Evolutionary conservation across 2,113 vertebrate species (phyloP), one percentile per base, ranked within the genome.

Genomic region (Pollimyrus isidori): DNA sequence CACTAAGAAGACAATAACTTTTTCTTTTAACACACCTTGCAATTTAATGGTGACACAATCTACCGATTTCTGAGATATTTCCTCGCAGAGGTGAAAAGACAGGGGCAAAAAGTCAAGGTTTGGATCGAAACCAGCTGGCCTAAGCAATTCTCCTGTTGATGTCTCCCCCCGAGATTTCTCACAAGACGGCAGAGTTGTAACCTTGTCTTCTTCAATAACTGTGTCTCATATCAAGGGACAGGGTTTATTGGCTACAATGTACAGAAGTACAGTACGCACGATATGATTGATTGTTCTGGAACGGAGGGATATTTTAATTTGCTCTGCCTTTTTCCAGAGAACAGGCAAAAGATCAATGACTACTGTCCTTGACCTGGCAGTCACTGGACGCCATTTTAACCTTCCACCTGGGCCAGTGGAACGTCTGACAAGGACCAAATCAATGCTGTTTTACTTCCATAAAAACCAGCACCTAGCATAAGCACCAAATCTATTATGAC

Each of bases 181-280:
- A 19, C 23, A 73, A 65, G 62, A 56, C 69, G 45, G 52, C 23
- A 39, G 26, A 15, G 87, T 84, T 50, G 82, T 86, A 83, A 88
- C 87, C 76, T 86, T 88, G 90, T 89, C 87, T 69, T 69, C 87
- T 86, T 90, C 76, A 88, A 86, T 90, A 83, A 90, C 6, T 4
- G 26, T 58, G 11, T 52, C 39, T 52, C 42, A 86, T 73, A 48
- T 88, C 53, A 46, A 30, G 4, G 48, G 30, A 65, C 35, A 35
- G 46, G 48, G 76, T 46, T 86, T 69, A 80, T 88, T 86, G 76
- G 87, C 80, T 45, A 19, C 30, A 49, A 9, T 9, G 26, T 45
- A 86, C n/a, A 30, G 46, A 90, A 88, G 87, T 56, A 56, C 50
- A 62, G 86, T 48, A 26, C 17, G 13, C 26, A 35, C 3, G n/a